Evolutionary conservation across 1,140 invertebrate genomes (phyloP), one percentile per base, ranked within the genome.

Genomic region (Ganaspis sp.): DNA sequence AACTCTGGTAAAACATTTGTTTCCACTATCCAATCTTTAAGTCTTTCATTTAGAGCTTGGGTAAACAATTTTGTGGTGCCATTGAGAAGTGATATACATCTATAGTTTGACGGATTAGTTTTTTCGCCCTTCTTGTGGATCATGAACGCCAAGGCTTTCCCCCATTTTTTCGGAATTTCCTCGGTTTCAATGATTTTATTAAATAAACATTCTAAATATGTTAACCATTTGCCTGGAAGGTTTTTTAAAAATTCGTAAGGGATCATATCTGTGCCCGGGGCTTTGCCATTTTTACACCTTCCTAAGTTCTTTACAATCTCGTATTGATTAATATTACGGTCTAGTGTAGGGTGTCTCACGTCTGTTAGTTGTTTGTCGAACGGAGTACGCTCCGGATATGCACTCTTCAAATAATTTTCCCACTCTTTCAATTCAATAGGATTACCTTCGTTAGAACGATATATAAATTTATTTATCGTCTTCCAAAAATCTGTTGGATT

Each of bases 61-160:
- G 29, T 34, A 6, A 34, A 34, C 29, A 34, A 34, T 34, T 34
- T 34, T 6, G 29, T 34, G 2, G 6, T 6, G 2, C 2, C 29
- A 6, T 34, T 34, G 6, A 34, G 2, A 2, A 34, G 6, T 34
- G 29, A 2, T 3, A 34, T 34, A 34, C 29, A 34, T 34, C 78
- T 74, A 34, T 81, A 83, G 34, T 81, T 83, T n/a, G 53, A 29
- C 0, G 79, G 74, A 9, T 78, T 69, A 0, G n/a, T 21, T 11
- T n/a, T 9, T 4, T 77, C 74, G 11, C 78, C 81, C 74, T 76
- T 82, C 64, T 82, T 82, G 42, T 69, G 53, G 23, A 81, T 42
- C 72, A 78, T 76, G 0, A 11, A 40, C n/a, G 17, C 19, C 19
- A 11, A 9, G 4, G 38, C 3, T n/a, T 4, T 1, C 6, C 21